Evolutionary conservation across 2,797 vertebrate species (phyloP).

Genomic region (Limnodromus scolopaceus): DNA sequence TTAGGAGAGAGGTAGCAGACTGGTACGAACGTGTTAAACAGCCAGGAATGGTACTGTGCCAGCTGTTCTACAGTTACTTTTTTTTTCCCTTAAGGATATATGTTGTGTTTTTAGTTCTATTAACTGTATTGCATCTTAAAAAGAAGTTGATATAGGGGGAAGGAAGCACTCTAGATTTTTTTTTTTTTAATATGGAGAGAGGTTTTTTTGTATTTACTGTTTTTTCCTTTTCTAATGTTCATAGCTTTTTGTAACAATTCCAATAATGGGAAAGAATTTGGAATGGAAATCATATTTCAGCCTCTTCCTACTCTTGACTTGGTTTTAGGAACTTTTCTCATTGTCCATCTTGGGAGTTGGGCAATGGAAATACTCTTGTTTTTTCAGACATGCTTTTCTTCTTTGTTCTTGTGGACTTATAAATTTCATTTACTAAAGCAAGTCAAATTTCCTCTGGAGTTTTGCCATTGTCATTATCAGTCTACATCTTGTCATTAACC

Average conservation of each 20-base stretch:
- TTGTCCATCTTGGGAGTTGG: not conserved
- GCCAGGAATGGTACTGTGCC: not conserved
- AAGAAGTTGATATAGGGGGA: not conserved
- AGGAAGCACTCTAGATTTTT: not conserved
- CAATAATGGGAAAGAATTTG: not conserved
- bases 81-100: not conserved
- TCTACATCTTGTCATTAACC: not conserved
- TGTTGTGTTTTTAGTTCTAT: not conserved
- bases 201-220: not conserved
- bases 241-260: not conserved
- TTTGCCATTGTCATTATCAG: not conserved
- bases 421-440: not conserved
- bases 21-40: not conserved
- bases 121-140: not conserved
- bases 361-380: not conserved
- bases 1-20: not conserved
- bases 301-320: constrained; percentile 19
- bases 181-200: not conserved
- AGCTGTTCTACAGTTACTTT: not conserved
- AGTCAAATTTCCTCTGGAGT: not conserved
- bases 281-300: not conserved
- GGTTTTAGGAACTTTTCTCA: not conserved
- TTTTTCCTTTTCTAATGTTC: not conserved
- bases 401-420: not conserved
- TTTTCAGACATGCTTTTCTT: not conserved